These are phyloP conservation scores for Chrysogorgia sp. DNA, from an alignment of 92 coral and sea anemone species.

Conservation along the genomic window DNA sequence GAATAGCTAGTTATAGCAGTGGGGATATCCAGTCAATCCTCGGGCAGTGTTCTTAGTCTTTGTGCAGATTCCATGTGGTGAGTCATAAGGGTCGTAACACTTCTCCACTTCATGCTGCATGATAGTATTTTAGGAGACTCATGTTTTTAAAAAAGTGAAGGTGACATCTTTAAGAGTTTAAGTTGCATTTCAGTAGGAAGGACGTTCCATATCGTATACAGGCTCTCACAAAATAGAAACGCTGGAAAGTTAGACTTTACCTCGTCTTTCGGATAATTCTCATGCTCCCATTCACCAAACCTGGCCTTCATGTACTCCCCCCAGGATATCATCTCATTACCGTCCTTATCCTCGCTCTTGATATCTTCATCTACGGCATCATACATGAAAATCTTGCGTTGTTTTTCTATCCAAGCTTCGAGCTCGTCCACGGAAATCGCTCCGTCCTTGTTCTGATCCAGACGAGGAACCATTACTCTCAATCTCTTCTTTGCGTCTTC, in stretches of 20 bases:
- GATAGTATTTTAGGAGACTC: not conserved
- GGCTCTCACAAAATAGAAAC: too few species aligned
- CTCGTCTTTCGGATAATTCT: conserved; percentile 80
- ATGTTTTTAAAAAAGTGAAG: too few species aligned
- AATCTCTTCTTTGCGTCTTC: conserved; percentile 86
- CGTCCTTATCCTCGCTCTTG: conserved; percentile 75
- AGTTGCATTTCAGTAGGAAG: too few species aligned
- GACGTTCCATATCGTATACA: not conserved
- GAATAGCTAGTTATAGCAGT: too few species aligned
- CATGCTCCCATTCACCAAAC: conserved; percentile 85
- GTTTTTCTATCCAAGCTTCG: conserved; percentile 89
- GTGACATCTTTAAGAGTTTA: too few species aligned
- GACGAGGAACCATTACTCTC: conserved; percentile 67
- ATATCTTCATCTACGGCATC: conserved; percentile 86
- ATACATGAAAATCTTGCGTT: conserved; percentile 92
- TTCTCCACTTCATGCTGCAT: too few species aligned
- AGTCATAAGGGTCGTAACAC: too few species aligned
- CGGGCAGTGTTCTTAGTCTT: too few species aligned
- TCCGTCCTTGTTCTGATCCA: conserved; percentile 84
- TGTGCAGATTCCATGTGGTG: too few species aligned
- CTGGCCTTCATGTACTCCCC: conserved; percentile 72
- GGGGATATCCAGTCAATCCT: too few species aligned
- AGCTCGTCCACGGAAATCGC: conserved; percentile 75
- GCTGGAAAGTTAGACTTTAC: conserved; percentile 68
- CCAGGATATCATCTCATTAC: conserved; percentile 90